Percentiles rank a stretch among this genome's conserved stretches.
Conservation (phyloP, 2,888 invertebrate genomes). For the Idaea aversata region DNA sequence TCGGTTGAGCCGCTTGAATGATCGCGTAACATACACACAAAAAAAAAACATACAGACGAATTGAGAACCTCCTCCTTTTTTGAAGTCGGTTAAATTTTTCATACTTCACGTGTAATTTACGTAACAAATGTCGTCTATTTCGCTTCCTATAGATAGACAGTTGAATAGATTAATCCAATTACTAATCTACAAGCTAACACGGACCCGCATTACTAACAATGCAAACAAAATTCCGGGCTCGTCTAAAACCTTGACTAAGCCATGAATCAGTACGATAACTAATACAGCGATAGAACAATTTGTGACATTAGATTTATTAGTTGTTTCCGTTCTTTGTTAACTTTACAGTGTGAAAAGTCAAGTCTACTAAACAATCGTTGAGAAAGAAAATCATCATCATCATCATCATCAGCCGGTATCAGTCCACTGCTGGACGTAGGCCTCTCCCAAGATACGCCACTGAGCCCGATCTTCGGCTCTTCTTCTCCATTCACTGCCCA, state of each 20-base stretch:
- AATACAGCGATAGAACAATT: slow-evolving; percentile 18
- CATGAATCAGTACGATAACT: slow-evolving; percentile 44
- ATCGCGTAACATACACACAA: too few species aligned
- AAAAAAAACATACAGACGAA: too few species aligned
- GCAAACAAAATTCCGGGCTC: slow-evolving; percentile 31
- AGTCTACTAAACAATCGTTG: neutral
- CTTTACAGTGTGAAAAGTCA: slow-evolving; percentile 2
- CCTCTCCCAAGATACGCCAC: too few species aligned
- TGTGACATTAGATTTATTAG: slow-evolving; percentile 43
- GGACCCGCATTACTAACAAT: slow-evolving; percentile 36
- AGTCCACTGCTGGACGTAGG: too few species aligned
- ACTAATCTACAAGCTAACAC: neutral
- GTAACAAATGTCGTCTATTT: neutral
- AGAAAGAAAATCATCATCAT: too few species aligned
- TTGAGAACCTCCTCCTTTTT: too few species aligned
- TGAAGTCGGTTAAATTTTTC: too few species aligned
- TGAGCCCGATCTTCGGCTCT: too few species aligned
- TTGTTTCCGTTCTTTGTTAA: slow-evolving; percentile 42
- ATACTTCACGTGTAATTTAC: neutral
- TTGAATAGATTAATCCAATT: slow-evolving; percentile 5
- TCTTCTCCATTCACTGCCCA: too few species aligned
- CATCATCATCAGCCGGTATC: too few species aligned
- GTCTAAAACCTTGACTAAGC: slow-evolving; percentile 45
- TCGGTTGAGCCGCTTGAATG: too few species aligned
- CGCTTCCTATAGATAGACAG: neutral